Base-by-base conservation (phyloP, 1,140 invertebrate species). In the Ephestia elutella region DNA sequence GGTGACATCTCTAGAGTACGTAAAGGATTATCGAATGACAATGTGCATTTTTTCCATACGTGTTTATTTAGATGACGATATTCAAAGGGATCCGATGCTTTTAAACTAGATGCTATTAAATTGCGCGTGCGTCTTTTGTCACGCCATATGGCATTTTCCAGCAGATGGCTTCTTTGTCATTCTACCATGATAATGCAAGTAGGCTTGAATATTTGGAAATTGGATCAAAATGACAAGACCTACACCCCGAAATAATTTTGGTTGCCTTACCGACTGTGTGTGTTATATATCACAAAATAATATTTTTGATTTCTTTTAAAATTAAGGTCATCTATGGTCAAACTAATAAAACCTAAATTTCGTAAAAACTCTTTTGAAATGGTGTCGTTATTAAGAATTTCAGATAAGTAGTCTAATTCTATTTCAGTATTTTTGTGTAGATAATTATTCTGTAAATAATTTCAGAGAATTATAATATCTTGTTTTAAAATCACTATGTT, bases 11-110 rank as follows among this genome's bases (percentile, higher is more conserved):
- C 79, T 68, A 68, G 75, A 81, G 74, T 75, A 77, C 71, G 79
- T 82, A 88, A 88, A 88, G 86, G 84, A 86, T 88, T 87, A 87
- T 88, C 82, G 73, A 84, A 86, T 87, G 79, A 87, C 86, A 87
- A 85, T 82, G 74, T 80, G 67, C 63, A 58, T 80, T 86, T 84
- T 85, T 87, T 86, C 65, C 59, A 70, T 66, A 68, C 71, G 63
- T 74, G 70, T 71, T 65, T 71, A 71, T 75, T 73, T 75, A 71
- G 58, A 70, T 57, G 65, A 68, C 59, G 67, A 71, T 75, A 77
- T 86, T 85, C 77, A 83, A 74, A 78, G 62, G 73, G 69, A 69
- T 58, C 64, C 59, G 63, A 71, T 70, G 75, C 72, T 81, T 82
- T 82, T 71, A 80, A 70, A 78, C 77, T 82, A 80, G 83, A 84